Conservation (phyloP, 2,888 invertebrate genomes). For the Acanthococcus lagerstroemiae region DNA sequence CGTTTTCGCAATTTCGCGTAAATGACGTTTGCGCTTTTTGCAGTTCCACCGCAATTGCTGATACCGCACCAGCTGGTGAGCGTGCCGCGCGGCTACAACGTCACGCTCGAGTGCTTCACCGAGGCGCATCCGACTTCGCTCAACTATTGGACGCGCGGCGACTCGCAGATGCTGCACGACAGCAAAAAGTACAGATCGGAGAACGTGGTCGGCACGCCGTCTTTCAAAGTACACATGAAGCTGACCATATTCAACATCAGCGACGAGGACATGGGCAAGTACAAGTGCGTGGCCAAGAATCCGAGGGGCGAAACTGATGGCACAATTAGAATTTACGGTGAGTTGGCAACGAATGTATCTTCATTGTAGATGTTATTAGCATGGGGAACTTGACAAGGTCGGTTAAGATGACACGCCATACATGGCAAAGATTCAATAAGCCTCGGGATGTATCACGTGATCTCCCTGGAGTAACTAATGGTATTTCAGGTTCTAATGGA, state of each 20-base stretch:
- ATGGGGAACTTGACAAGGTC: no score
- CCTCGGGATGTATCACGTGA: no score
- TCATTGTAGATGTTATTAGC: no score
- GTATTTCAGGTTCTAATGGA: no score
- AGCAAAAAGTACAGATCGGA: slow-evolving; percentile 60
- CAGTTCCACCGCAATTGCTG: slow-evolving; percentile 87
- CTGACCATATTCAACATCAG: slow-evolving; percentile 65
- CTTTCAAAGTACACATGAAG: slow-evolving; percentile 78
- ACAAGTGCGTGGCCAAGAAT: slow-evolving; percentile 82
- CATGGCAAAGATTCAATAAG: no score
- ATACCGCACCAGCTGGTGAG: slow-evolving; percentile 85
- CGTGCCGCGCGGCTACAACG: slow-evolving; percentile 68
- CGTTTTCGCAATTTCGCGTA: not conserved
- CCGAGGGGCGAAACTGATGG: slow-evolving; percentile 85
- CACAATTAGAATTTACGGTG: slow-evolving; percentile 77
- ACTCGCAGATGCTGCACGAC: slow-evolving; percentile 81
- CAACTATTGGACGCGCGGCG: slow-evolving; percentile 82
- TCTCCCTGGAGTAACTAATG: no score
- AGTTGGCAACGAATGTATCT: no score
- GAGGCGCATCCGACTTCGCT: slow-evolving; percentile 85
- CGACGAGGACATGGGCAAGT: slow-evolving; percentile 71
- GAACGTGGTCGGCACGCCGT: slow-evolving; percentile 35
- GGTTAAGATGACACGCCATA: no score
- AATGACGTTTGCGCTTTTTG: slow-evolving; percentile 1
- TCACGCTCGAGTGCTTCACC: slow-evolving; percentile 77